Percentiles rank a stretch among this genome's conserved stretches.
Evolutionary conservation across 2,113 vertebrate species (phyloP).

Genomic region (Varanus salvator): DNA sequence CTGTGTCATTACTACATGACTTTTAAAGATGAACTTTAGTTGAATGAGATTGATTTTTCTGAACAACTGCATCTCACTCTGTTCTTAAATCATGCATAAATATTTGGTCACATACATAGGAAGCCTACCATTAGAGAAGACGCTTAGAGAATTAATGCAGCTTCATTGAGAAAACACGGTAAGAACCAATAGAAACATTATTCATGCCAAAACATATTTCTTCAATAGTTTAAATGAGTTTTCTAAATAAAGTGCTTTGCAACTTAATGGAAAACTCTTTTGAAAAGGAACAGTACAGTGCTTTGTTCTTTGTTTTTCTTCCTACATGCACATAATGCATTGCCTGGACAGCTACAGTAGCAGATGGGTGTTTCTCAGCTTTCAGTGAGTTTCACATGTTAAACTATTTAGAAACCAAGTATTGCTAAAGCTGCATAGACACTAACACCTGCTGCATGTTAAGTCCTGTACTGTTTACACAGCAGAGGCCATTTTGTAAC

Average conservation of each 20-base stretch:
- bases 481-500: not conserved
- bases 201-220: not conserved
- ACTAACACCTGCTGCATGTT: not conserved
- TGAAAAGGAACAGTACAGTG: not conserved
- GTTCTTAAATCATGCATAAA: not conserved
- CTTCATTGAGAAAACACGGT: not conserved
- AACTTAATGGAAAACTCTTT: not conserved
- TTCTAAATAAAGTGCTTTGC: constrained; percentile 10
- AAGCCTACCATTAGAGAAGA: not conserved
- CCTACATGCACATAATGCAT: not conserved
- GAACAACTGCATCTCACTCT: not conserved
- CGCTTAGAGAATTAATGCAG: not conserved
- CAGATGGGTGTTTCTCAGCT: not conserved
- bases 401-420: not conserved
- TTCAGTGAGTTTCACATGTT: not conserved
- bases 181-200: not conserved
- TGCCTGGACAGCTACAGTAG: not conserved
- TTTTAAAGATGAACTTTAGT: not conserved
- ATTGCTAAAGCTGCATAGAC: not conserved
- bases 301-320: not conserved
- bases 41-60: too few relatives aligned
- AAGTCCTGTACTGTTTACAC: not conserved
- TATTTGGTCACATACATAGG: not conserved
- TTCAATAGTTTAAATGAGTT: not conserved
- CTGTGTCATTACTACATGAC: not conserved